Evolutionary conservation across 2,797 vertebrate species (phyloP).

Genomic region (Columba guinea): DNA sequence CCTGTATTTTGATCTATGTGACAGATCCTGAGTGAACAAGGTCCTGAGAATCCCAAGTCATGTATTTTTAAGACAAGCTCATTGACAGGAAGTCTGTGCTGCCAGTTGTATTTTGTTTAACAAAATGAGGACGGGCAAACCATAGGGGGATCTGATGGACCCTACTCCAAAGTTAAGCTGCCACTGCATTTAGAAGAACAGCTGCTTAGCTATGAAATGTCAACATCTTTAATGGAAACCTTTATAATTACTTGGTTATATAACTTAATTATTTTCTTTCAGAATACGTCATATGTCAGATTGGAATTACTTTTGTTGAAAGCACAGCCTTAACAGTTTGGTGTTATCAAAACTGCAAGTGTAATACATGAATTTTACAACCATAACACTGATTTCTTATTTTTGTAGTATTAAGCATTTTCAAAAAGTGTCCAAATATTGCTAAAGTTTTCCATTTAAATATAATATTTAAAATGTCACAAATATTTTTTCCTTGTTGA

Average conservation of each 20-base stretch:
- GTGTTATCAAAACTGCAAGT: background rate
- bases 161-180: background rate
- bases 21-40: background rate
- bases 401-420: background rate
- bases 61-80: background rate
- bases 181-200: background rate
- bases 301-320: background rate
- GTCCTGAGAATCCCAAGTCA: background rate
- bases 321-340: background rate
- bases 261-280: background rate
- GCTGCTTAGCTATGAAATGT: background rate
- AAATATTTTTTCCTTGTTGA: background rate
- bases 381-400: background rate
- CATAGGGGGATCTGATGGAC: rapidly evolving
- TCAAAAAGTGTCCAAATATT: background rate
- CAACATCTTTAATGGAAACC: background rate
- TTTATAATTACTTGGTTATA: background rate
- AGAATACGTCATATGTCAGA: background rate
- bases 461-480: background rate
- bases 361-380: background rate
- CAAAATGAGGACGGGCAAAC: background rate
- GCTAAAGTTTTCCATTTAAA: background rate
- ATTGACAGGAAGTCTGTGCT: background rate
- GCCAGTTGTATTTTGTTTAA: background rate
- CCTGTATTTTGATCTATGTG: background rate